phyloP scores from a whole-genome alignment of 2,888 invertebrate species.

The Daptonema setosum region DNA sequence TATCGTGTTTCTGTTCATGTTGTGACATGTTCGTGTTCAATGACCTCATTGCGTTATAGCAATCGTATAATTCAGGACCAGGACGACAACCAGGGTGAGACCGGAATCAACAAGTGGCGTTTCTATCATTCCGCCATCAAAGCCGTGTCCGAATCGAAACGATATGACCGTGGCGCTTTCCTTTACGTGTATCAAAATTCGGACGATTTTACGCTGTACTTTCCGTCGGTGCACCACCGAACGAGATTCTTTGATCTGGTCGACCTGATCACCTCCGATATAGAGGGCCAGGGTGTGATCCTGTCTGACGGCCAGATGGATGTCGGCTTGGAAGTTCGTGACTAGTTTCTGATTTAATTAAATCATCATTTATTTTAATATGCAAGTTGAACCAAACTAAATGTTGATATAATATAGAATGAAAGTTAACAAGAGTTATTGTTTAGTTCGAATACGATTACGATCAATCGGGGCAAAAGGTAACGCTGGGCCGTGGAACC shows the following conservation, averaged over 20 bases:
- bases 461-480: conserved; percentile 64
- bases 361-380: too few relatives aligned
- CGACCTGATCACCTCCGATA: background rate
- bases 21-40: too few relatives aligned
- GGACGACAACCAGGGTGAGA: too few relatives aligned
- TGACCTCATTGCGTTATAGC: too few relatives aligned
- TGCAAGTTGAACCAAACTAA: too few relatives aligned
- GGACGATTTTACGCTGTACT: conserved; percentile 92
- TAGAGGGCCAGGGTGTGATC: background rate
- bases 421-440: background rate
- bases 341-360: too few relatives aligned
- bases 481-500: conserved; percentile 74
- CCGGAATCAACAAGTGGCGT: conserved; percentile 48
- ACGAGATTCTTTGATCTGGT: conserved; percentile 29
- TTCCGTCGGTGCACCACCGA: conserved; percentile 66
- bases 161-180: conserved; percentile 74
- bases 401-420: too few relatives aligned
- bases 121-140: conserved; percentile 72
- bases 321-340: too few relatives aligned
- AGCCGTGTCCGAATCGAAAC: conserved; percentile 61
- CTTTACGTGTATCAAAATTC: conserved; percentile 93
- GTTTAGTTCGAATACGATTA: conserved; percentile 64
- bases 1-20: too few relatives aligned
- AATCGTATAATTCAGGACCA: too few relatives aligned
- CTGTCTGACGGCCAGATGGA: too few relatives aligned